These are phyloP conservation scores for Stenurella melanura DNA, from an alignment of 2,888 invertebrate species.

Conservation along the genomic window DNA sequence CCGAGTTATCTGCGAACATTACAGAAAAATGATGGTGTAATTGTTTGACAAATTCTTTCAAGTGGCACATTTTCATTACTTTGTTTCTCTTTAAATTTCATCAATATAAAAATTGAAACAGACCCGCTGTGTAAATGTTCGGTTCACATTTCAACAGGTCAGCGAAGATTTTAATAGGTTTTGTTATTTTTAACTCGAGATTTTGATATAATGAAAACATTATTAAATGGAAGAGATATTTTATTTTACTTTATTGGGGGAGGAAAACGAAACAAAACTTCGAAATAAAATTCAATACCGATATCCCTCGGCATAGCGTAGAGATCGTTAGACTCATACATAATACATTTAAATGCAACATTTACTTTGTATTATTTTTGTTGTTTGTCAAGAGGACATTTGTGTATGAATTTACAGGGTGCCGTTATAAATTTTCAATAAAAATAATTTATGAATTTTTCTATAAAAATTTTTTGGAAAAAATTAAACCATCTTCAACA, in stretches of 20 bases:
- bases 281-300: not conserved
- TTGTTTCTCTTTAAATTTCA: constrained; percentile 31
- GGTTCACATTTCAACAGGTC: not conserved
- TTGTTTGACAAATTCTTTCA: constrained; percentile 47
- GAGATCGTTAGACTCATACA: not conserved
- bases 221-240: not conserved
- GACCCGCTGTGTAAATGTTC: not conserved
- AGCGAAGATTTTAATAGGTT: not conserved
- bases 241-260: not conserved
- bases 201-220: not conserved
- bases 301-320: not conserved
- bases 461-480: too few relatives aligned
- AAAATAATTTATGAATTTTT: too few relatives aligned
- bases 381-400: not conserved
- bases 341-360: not conserved
- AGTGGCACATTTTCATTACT: constrained; percentile 47
- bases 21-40: constrained; percentile 66
- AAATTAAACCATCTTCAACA: too few relatives aligned
- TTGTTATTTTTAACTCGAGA: constrained; percentile 4
- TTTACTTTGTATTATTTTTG: not conserved
- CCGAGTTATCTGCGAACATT: constrained; percentile 73
- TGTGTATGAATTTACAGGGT: not conserved
- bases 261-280: not conserved
- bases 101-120: not conserved
- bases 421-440: too few relatives aligned